phyloP scores from a whole-genome alignment of 2,888 invertebrate genomes.

The Perizoma affinitatum region DNA sequence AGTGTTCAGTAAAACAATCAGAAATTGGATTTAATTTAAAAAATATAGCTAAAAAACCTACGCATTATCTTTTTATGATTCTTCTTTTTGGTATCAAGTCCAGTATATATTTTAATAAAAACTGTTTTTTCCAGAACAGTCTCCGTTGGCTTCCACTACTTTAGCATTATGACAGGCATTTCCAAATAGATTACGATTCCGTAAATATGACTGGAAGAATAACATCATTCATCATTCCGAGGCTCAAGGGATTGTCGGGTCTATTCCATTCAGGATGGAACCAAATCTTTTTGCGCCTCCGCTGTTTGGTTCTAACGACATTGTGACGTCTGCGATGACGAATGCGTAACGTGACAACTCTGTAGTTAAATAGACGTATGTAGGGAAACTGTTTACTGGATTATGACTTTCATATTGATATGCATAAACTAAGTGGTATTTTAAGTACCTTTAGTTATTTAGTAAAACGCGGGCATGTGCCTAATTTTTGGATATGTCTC shows the following conservation, averaged over 20 bases:
- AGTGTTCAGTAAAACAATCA: too few relatives aligned
- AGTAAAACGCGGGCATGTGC: too few relatives aligned
- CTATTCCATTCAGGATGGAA: conserved; percentile 66
- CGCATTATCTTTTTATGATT: too few relatives aligned
- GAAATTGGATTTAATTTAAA: too few relatives aligned
- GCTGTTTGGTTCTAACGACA: conserved; percentile 56
- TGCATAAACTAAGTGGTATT: not conserved
- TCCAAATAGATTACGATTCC: conserved; percentile 59
- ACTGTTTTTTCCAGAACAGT: conserved; percentile 10
- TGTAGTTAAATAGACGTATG: conserved; percentile 45
- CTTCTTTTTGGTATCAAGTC: too few relatives aligned
- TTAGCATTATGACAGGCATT: conserved; percentile 35
- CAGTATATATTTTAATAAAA: too few relatives aligned
- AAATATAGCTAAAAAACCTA: too few relatives aligned
- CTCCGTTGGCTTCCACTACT: conserved; percentile 21
- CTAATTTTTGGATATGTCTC: too few relatives aligned
- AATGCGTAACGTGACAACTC: conserved; percentile 48
- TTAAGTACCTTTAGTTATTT: too few relatives aligned
- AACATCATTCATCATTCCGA: conserved; percentile 75
- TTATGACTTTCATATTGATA: conserved; percentile 5
- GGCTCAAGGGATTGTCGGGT: conserved; percentile 73
- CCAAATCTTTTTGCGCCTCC: conserved; percentile 72
- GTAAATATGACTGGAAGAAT: conserved; percentile 73
- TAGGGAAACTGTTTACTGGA: conserved; percentile 41
- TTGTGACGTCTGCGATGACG: conserved; percentile 54